phyloP scores from a whole-genome alignment of 2,797 vertebrate genomes.

The Gymnoscopelus braueri region DNA sequence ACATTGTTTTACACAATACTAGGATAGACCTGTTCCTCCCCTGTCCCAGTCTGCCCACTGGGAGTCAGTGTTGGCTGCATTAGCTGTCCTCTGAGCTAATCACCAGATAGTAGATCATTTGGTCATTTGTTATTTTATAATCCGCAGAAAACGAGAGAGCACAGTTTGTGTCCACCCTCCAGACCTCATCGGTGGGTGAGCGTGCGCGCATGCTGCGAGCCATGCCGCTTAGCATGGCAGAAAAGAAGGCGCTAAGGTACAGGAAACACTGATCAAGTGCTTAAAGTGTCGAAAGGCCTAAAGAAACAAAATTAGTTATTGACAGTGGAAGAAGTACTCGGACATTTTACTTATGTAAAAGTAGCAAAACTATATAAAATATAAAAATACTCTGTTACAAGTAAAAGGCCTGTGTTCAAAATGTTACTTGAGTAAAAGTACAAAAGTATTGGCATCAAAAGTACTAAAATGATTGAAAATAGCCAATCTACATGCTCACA shows the following conservation, averaged over 20 bases:
- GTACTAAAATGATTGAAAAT: too few relatives aligned
- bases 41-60: not conserved
- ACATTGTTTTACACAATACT: too few relatives aligned
- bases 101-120: not conserved
- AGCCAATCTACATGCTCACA: too few relatives aligned
- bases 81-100: not conserved
- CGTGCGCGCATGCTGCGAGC: slow-evolving; percentile 71
- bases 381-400: too few relatives aligned
- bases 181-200: slow-evolving; percentile 72
- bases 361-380: too few relatives aligned
- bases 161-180: slow-evolving; percentile 77
- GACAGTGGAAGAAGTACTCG: too few relatives aligned
- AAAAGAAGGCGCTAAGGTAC: slow-evolving; percentile 84
- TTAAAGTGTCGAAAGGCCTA: too few relatives aligned
- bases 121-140: not conserved
- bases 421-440: too few relatives aligned
- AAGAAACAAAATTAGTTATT: too few relatives aligned
- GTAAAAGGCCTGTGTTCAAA: too few relatives aligned
- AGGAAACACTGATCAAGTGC: not conserved
- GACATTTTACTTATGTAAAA: too few relatives aligned
- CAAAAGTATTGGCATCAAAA: too few relatives aligned
- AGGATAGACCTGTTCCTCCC: not conserved
- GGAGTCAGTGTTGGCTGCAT: slow-evolving; percentile 3
- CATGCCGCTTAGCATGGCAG: slow-evolving; percentile 78
- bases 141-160: slow-evolving; percentile 56